Base-by-base conservation (phyloP, 2,888 invertebrate genomes). In the Sminthurinus aureus region DNA sequence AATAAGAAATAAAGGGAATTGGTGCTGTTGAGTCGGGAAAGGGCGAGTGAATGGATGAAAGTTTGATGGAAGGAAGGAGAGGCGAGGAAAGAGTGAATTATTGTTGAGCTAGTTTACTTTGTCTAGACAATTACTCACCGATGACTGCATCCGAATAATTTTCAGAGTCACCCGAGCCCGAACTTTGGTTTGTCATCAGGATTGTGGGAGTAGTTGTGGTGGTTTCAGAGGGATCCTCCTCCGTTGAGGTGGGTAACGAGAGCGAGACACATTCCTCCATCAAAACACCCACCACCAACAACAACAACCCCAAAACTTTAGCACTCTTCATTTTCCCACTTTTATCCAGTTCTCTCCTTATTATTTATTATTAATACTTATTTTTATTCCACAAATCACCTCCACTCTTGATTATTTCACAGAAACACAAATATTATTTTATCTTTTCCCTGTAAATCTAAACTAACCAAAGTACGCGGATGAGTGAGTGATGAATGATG, bases 11-110 rank as follows among this genome's bases (percentile, higher is more conserved):
- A 69, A 12, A 69, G n/a, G 1, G 69, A 69, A 64, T 64, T 15
- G 64, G 15, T 8, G 15, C 64, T 64, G 64, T 18, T 18, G 69
- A 69, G 69, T 22, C 1, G n/a, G 69, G 20, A 69, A 22, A 3
- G 67, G 58, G 18, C n/a, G n/a, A 58, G 58, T 58, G 58, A 81
- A 51, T 8, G 51, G 81, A 83, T 81, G 81, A 84, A 85, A 81
- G 71, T 83, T 84, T 76, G 84, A 52, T 58, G 51, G 50, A 76
- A 20, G 15, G 52, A 77, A 58, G 77, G 51, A 52, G 58, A 52
- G 58, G 52, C 58, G 22, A 58, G 52, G 52, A 77, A n/a, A n/a
- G 77, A 58, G 38, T 1, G 38, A 38, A 38, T 6, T 38, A n/a
- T n/a, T n/a, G n/a, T n/a, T n/a, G n/a, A n/a, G n/a, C n/a, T n/a